A percentile compares a stretch with the other conserved stretches of the same genome.
Conservation (phyloP, 1,140 invertebrate species). For the Macrosteles quadrilineatus region DNA sequence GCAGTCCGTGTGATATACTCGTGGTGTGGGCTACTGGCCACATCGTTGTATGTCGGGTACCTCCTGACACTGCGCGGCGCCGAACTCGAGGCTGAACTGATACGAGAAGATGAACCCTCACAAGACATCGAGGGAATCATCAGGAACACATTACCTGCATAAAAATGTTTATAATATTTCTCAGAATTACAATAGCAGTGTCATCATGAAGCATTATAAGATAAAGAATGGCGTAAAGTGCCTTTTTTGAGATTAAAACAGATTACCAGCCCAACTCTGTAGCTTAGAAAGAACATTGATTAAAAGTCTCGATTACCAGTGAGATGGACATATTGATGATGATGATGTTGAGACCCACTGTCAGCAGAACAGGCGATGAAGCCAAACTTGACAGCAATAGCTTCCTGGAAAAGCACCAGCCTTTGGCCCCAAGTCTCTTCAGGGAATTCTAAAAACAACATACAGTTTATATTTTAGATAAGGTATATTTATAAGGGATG, state of each 20-base stretch:
- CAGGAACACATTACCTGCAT: slow-evolving; percentile 93
- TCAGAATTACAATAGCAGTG: too few relatives aligned
- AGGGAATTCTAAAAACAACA: slow-evolving; percentile 65
- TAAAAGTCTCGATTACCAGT: too few relatives aligned
- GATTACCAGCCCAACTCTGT: too few relatives aligned
- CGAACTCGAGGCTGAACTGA: slow-evolving; percentile 27
- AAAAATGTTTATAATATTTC: too few relatives aligned
- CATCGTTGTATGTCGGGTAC: slow-evolving; percentile 61
- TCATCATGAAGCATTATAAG: too few relatives aligned
- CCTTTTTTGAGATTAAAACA: too few relatives aligned
- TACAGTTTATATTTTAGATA: slow-evolving; percentile 11
- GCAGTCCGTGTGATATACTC: slow-evolving; percentile 82
- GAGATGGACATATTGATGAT: slow-evolving; percentile 81
- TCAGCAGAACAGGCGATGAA: slow-evolving; percentile 78
- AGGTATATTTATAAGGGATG: too few relatives aligned
- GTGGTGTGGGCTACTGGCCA: slow-evolving; percentile 80
- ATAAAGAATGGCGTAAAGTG: too few relatives aligned
- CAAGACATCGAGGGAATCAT: slow-evolving; percentile 66
- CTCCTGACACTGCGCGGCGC: slow-evolving; percentile 47
- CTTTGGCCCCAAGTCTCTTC: slow-evolving; percentile 73
- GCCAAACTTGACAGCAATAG: slow-evolving; percentile 79
- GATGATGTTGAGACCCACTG: slow-evolving; percentile 51
- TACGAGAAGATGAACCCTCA: background rate
- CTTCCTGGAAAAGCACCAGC: slow-evolving; percentile 81
- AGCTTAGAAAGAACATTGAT: too few relatives aligned